Conservation (phyloP, 1,140 invertebrate species). For the Anoplolepis gracilipes region DNA sequence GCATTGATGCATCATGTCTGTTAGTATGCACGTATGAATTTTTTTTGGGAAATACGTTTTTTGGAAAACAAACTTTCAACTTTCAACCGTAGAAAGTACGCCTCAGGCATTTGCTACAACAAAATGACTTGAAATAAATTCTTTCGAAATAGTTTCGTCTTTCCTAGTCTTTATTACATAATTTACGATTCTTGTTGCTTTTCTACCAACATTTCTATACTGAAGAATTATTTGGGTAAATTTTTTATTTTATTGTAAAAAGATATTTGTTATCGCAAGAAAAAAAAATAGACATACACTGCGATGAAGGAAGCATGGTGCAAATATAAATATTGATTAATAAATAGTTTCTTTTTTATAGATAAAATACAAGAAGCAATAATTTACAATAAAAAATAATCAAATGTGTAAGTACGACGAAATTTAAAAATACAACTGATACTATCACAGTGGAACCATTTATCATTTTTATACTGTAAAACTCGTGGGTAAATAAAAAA, state of each 20-base stretch:
- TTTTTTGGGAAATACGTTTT: slow-evolving; percentile 16
- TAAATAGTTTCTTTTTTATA: too few species aligned
- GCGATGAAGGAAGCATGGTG: background rate
- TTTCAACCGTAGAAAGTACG: background rate
- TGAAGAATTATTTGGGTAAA: background rate
- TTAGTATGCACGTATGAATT: slow-evolving; percentile 16
- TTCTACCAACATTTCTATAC: background rate
- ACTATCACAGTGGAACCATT: background rate
- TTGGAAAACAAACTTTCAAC: background rate
- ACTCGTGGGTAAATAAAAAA: slow-evolving; percentile 37
- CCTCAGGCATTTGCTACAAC: background rate
- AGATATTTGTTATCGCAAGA: background rate
- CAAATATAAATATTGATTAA: slow-evolving; percentile 26
- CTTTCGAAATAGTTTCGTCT: background rate
- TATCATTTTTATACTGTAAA: slow-evolving; percentile 13
- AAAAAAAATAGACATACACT: background rate
- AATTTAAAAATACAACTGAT: background rate
- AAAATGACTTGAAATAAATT: slow-evolving; percentile 13
- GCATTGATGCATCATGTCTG: background rate
- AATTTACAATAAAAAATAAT: slow-evolving; percentile 22
- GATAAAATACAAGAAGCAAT: slow-evolving; percentile 11
- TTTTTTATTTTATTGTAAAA: slow-evolving; percentile 1
- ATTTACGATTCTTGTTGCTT: background rate
- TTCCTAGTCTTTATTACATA: background rate
- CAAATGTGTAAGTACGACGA: too few species aligned